Evolutionary conservation across 2,888 invertebrate genomes (phyloP), one percentile per base, ranked within the genome.

Genomic region (Nomada flava): DNA sequence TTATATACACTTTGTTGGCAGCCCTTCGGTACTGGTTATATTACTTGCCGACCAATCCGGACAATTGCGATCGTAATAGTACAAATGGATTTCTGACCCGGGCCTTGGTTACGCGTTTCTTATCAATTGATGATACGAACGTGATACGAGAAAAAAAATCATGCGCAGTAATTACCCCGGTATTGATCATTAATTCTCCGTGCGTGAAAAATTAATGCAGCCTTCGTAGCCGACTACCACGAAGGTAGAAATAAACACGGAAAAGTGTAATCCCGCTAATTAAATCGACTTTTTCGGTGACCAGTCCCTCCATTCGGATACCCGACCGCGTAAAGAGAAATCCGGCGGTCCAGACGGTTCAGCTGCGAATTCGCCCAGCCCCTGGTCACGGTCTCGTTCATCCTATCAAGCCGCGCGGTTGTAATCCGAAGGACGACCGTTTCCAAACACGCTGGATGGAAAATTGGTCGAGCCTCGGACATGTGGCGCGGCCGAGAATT

Each of bases 391-490:
- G 20, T 29, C 64, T 53, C 29, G 64, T 65, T 70, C 57, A 65
- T 78, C 79, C 79, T 29, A 67, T 71, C 79, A 67, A 71, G 50
- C 79, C 60, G 47, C 55, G 67, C 65, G 53, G 42, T 71, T 79
- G 79, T 79, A 79, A 79, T 79, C 79, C 71, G 65, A 71, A 60
- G 63, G 71, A 60, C 50, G 55, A 67, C 79, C 67, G 44, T 79
- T 79, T 67, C 71, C 65, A 79, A 79, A 79, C 79, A 71, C 68
- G 44, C 29, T 53, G 67, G 62, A 79, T 23, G 71, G 79, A 79
- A 79, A 79, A 79, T 79, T 79, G 79, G 79, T 79, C 44, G 79
- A 67, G 67, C 71, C 60, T 29, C 29, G 71, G 55, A 79, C 79
- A 70, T 65, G 79, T 72, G 79, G 79, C 79, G 3, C 53, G 70